These are phyloP conservation scores for Dioctria linearis DNA, from an alignment of 2,888 invertebrate genomes.

Conservation along the genomic window DNA sequence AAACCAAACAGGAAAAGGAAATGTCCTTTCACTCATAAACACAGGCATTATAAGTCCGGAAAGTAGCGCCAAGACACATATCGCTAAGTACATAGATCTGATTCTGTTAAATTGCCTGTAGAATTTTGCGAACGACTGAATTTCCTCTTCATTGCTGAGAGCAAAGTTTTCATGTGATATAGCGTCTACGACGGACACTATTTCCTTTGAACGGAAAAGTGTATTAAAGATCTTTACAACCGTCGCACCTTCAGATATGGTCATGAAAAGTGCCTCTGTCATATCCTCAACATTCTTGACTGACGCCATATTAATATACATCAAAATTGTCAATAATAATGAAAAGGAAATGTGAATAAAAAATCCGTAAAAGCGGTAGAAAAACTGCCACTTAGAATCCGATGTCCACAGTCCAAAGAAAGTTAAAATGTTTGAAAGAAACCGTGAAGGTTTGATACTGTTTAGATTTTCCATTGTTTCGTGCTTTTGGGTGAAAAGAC, in stretches of 20 bases:
- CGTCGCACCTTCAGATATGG: slow-evolving; percentile 63
- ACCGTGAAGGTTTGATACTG: neutral
- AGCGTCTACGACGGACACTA: slow-evolving; percentile 61
- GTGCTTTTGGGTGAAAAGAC: no score
- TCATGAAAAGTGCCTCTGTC: slow-evolving; percentile 64
- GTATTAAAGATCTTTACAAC: slow-evolving; percentile 64
- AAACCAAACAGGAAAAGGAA: slow-evolving; percentile 65
- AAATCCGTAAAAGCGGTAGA: slow-evolving; percentile 29
- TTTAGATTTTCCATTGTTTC: slow-evolving; percentile 5
- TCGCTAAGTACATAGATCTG: slow-evolving; percentile 6
- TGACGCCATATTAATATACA: slow-evolving; percentile 29
- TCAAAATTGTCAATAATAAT: slow-evolving; percentile 10
- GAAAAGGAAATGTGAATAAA: slow-evolving; percentile 13
- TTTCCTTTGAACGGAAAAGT: slow-evolving; percentile 59
- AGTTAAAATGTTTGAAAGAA: slow-evolving; percentile 12
- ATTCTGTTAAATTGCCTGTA: slow-evolving; percentile 18
- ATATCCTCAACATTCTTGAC: slow-evolving; percentile 63
- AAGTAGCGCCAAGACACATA: slow-evolving; percentile 1
- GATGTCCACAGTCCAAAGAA: slow-evolving; percentile 16
- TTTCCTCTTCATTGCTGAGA: slow-evolving; percentile 57
- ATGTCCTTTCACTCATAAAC: slow-evolving; percentile 52
- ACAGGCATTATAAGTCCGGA: slow-evolving; percentile 10
- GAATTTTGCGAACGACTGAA: neutral
- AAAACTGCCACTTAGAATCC: slow-evolving; percentile 1
- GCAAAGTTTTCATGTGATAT: slow-evolving; percentile 52